phyloP scores from a whole-genome alignment of 2,888 invertebrate species.

The Hoplodrina blanda region DNA sequence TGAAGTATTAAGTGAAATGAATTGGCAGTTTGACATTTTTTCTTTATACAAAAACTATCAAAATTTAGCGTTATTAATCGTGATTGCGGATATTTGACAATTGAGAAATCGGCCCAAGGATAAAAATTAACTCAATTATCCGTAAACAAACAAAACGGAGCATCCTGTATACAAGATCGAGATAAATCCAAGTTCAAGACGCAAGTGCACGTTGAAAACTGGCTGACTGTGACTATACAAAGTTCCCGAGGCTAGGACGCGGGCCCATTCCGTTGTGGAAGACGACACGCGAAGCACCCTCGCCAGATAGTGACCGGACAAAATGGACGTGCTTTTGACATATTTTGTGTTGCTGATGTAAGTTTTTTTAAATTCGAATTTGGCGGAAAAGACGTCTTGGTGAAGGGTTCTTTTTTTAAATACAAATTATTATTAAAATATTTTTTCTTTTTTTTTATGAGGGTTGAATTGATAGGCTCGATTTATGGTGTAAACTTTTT shows the following conservation, averaged over 20 bases:
- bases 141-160: slow-evolving; percentile 64
- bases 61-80: no score
- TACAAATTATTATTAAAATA: no score
- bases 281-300: slow-evolving; percentile 73
- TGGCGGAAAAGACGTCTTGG: neutral
- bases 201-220: slow-evolving; percentile 82
- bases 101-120: no score
- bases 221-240: slow-evolving; percentile 84
- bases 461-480: no score
- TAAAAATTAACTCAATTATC: slow-evolving; percentile 26
- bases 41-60: no score
- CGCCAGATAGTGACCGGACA: slow-evolving; percentile 37
- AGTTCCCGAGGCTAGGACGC: slow-evolving; percentile 80
- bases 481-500: no score
- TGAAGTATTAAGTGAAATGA: no score
- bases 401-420: neutral
- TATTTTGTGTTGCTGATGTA: slow-evolving; percentile 66
- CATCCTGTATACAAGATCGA: slow-evolving; percentile 84
- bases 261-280: slow-evolving; percentile 78
- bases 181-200: slow-evolving; percentile 90
- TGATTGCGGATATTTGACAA: no score
- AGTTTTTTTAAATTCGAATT: slow-evolving; percentile 49
- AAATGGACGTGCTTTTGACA: slow-evolving; percentile 68
- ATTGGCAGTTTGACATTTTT: no score
- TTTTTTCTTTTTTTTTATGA: no score